These are phyloP conservation scores for Falco rusticolus DNA, from an alignment of 2,797 vertebrate species.

Conservation along the genomic window DNA sequence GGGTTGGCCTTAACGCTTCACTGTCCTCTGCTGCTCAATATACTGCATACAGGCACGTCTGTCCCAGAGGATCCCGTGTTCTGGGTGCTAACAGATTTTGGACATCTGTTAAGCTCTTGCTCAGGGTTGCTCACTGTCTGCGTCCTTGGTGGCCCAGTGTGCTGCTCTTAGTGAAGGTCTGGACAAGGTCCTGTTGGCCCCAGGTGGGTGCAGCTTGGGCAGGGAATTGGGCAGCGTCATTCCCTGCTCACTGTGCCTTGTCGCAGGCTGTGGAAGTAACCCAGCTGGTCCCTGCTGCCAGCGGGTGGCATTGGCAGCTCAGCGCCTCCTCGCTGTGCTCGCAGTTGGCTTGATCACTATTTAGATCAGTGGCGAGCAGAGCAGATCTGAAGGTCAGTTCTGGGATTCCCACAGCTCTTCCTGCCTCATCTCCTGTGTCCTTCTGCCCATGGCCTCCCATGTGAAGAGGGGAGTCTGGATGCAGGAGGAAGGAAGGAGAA, in stretches of 20 bases:
- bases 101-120: not conserved
- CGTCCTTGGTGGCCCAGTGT: not conserved
- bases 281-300: not conserved
- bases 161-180: not conserved
- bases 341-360: not conserved
- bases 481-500: not conserved
- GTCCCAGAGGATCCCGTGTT: not conserved
- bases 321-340: not conserved
- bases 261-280: not conserved
- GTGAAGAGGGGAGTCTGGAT: not conserved
- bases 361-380: not conserved
- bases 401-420: not conserved
- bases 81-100: not conserved
- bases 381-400: not conserved
- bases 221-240: not conserved
- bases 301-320: slow-evolving; percentile 33
- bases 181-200: not conserved
- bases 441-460: not conserved
- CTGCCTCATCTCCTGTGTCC: not conserved
- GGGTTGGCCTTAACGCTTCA: not conserved
- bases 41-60: not conserved
- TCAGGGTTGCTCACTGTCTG: not conserved
- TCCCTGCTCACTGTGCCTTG: not conserved
- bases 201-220: not conserved
- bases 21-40: not conserved